Base-by-base conservation (phyloP, 2,113 vertebrate species). In the Thunnus maccoyii region DNA sequence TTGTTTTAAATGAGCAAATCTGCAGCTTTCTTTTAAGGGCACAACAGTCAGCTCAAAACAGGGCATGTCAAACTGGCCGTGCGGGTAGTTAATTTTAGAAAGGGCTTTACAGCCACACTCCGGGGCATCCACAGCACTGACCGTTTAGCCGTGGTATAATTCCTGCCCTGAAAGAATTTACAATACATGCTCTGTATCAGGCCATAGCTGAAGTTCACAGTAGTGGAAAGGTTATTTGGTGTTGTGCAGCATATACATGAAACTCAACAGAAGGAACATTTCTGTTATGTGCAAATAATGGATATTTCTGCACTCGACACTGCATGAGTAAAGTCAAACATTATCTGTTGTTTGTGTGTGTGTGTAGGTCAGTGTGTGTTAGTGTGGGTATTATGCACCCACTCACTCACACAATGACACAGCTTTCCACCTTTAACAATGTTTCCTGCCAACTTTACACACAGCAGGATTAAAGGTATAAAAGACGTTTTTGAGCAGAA, bases 401-500 rank as follows among this genome's bases (percentile, higher is more conserved):
- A 70, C 54, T 69, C 25, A 15, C 72, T 82, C 81, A 70, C 66
- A 86, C 86, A 84, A 81, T 83, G 70, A 84, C 71, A 85, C 63
- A 80, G 84, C 78, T 32, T 80, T 80, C 44, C 55, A 55, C 47
- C 55, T 71, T 80, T 16, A 62, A 78, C 75, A 72, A 56, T 67
- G 44, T 64, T 72, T 82, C 71, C 63, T 80, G 52, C 71, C 71
- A 79, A 72, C 81, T 82, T 77, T 69, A 83, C 68, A 58, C 36
- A 25, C 54, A 65, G 68, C 51, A 63, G 72, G 77, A 88, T 80
- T 83, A 72, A 74, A 82, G 46, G 68, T 73, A 80, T 54, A 79
- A 86, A 88, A 66, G 51, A 87, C 86, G 36, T 80, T 74, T 72
- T 20, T 54, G 32, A 76, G 60, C 52, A 76, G 64, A 20, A 51